Conservation (phyloP, 2,888 invertebrate species). For the Quadroppia sp. region DNA sequence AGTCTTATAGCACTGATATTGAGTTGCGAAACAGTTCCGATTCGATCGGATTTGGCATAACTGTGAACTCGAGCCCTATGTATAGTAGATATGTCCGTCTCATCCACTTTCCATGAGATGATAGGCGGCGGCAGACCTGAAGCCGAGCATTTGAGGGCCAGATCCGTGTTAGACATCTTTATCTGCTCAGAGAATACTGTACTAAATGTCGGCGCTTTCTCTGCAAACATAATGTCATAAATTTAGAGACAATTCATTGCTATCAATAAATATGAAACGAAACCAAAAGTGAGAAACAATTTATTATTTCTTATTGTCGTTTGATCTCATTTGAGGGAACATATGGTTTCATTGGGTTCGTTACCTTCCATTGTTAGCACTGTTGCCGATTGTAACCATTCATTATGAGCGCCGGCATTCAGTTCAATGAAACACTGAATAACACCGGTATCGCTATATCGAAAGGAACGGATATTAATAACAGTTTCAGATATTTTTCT, state of each 20-base stretch:
- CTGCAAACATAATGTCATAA: slow-evolving; percentile 17
- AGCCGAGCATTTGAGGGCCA: slow-evolving; percentile 46
- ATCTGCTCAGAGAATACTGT: slow-evolving; percentile 43
- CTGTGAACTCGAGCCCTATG: slow-evolving; percentile 38
- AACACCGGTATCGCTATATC: slow-evolving; percentile 45
- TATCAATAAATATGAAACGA: background rate
- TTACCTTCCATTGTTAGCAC: slow-evolving; percentile 36
- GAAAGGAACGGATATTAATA: slow-evolving; percentile 37
- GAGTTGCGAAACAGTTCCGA: slow-evolving; percentile 39
- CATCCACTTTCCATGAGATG: slow-evolving; percentile 46
- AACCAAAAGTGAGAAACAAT: slow-evolving; percentile 22
- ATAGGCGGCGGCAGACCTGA: slow-evolving; percentile 46
- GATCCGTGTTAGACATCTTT: slow-evolving; percentile 31
- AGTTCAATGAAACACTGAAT: slow-evolving; percentile 46
- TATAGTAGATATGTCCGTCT: slow-evolving; percentile 38
- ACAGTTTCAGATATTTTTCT: slow-evolving; percentile 35
- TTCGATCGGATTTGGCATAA: slow-evolving; percentile 34
- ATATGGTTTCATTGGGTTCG: background rate
- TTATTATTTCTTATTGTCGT: background rate
- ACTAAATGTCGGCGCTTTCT: slow-evolving; percentile 39
- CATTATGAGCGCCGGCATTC: slow-evolving; percentile 30
- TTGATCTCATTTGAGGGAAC: slow-evolving; percentile 15
- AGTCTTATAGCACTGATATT: slow-evolving; percentile 42
- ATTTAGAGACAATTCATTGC: background rate
- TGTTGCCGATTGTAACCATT: slow-evolving; percentile 40